phyloP scores from a whole-genome alignment of 64 coral and sea anemone genomes.

The Dendronephthya gigantea region DNA sequence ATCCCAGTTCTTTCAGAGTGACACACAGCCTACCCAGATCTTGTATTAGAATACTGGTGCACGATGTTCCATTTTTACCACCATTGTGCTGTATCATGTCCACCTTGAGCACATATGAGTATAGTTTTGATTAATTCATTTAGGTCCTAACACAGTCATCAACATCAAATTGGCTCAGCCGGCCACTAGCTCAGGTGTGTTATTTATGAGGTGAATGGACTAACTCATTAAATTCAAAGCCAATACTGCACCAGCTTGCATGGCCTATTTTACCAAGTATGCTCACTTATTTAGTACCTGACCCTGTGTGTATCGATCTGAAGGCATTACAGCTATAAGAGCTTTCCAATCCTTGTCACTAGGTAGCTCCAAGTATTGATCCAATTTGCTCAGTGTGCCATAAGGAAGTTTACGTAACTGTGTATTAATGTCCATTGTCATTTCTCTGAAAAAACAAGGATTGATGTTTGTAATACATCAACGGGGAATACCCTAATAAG shows the following conservation, averaged over 20 bases:
- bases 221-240: too few species aligned
- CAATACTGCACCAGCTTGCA: too few species aligned
- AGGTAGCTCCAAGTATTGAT: not conserved
- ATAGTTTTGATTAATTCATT: too few species aligned
- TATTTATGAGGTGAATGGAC: too few species aligned
- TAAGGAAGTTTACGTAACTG: conserved; percentile 1
- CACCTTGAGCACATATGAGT: not conserved
- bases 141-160: too few species aligned
- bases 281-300: not conserved
- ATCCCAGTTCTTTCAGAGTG: not conserved
- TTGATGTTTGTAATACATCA: not conserved
- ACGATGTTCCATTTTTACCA: not conserved
- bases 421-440: not conserved
- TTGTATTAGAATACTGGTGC: not conserved
- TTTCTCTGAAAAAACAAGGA: not conserved
- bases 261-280: too few species aligned
- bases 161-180: too few species aligned
- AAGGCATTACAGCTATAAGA: not conserved
- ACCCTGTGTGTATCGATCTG: not conserved
- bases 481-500: not conserved
- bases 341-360: not conserved
- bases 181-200: too few species aligned
- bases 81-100: not conserved
- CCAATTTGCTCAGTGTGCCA: not conserved
- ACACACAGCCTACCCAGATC: not conserved